Evolutionary conservation across 2,888 invertebrate species (phyloP).

Genomic region (Augiades crinisus): DNA sequence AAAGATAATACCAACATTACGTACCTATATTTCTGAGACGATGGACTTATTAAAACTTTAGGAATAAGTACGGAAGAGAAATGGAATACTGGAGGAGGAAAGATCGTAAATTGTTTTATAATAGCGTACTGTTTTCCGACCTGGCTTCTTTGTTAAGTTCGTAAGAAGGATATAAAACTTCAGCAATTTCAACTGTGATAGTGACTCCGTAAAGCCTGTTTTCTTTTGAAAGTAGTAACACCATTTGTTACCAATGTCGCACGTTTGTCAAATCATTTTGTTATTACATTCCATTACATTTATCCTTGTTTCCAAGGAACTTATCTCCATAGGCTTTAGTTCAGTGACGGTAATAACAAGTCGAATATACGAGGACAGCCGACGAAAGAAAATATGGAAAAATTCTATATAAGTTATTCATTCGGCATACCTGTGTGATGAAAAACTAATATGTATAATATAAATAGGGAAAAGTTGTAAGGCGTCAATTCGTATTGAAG

Average conservation of each 20-base stretch:
- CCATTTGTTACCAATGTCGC: not conserved
- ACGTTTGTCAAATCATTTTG: slow-evolving; percentile 10
- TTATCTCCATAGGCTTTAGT: slow-evolving; percentile 7
- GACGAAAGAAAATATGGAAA: too few species aligned
- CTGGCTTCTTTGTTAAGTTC: not conserved
- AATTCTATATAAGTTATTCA: too few species aligned
- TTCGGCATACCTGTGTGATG: too few species aligned
- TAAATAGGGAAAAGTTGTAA: too few species aligned
- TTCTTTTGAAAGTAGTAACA: not conserved
- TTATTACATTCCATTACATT: slow-evolving; percentile 7
- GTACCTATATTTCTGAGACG: too few species aligned
- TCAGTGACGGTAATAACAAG: too few species aligned
- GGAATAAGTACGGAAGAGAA: not conserved
- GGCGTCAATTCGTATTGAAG: not conserved
- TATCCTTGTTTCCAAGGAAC: not conserved
- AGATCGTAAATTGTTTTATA: not conserved
- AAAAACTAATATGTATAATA: too few species aligned
- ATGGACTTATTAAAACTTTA: too few species aligned
- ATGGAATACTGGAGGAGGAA: not conserved
- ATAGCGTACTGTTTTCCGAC: not conserved
- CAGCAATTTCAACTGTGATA: not conserved
- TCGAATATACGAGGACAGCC: too few species aligned
- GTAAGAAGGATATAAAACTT: not conserved
- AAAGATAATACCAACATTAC: too few species aligned
- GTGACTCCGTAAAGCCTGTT: not conserved